These are phyloP conservation scores for Stenodera caucasica DNA, from an alignment of 2,888 invertebrate species.

Conservation along the genomic window DNA sequence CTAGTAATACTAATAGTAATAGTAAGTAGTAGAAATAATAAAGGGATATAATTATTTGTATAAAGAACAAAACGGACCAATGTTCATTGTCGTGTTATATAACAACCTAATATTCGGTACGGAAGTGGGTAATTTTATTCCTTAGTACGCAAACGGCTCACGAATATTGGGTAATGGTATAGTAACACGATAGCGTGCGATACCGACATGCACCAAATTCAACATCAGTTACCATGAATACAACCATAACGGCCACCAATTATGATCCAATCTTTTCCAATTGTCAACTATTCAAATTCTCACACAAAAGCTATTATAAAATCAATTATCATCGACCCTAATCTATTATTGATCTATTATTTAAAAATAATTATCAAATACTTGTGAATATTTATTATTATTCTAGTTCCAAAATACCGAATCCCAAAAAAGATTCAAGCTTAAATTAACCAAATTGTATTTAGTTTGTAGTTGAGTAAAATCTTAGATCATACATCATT, in stretches of 20 bases:
- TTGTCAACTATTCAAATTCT: neutral
- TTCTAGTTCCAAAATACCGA: too few species aligned
- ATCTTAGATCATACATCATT: neutral
- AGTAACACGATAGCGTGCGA: slow-evolving; percentile 31
- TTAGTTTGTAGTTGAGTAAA: neutral
- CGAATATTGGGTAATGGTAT: slow-evolving; percentile 34
- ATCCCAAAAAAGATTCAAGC: neutral
- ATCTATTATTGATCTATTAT: too few species aligned
- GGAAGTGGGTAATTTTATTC: slow-evolving; percentile 35
- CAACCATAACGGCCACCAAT: slow-evolving; percentile 21
- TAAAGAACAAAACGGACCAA: slow-evolving; percentile 24
- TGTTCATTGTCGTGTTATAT: slow-evolving; percentile 32
- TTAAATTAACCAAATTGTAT: neutral
- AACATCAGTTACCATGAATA: slow-evolving; percentile 21
- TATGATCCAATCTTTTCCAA: slow-evolving; percentile 14
- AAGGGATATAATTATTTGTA: slow-evolving; percentile 21
- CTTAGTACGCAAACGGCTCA: slow-evolving; percentile 32
- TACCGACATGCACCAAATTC: slow-evolving; percentile 27
- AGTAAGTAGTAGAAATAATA: too few species aligned
- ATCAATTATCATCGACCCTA: neutral
- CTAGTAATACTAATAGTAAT: too few species aligned
- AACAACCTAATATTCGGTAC: slow-evolving; percentile 34
- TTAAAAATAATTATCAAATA: too few species aligned
- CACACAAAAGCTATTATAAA: neutral
- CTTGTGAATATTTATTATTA: too few species aligned